Percentiles rank a stretch among this genome's conserved stretches.
phyloP scores from a whole-genome alignment of 2,888 invertebrate species.

The Diabrotica balteata region DNA sequence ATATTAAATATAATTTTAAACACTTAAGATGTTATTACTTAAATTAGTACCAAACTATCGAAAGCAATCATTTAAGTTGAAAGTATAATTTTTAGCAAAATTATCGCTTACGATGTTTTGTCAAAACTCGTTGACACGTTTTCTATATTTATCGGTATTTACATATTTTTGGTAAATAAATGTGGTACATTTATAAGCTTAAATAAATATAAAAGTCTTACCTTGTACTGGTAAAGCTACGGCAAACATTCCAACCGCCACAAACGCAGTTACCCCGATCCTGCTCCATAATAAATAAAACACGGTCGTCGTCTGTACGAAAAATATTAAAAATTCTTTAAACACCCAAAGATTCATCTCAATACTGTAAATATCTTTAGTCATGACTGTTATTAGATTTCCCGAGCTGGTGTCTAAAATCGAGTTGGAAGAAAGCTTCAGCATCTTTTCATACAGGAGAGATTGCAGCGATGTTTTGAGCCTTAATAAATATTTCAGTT shows the following conservation, averaged over 20 bases:
- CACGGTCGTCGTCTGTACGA: constrained; percentile 83
- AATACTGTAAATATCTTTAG: constrained; percentile 71
- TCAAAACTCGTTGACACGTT: too few species aligned
- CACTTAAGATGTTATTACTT: too few species aligned
- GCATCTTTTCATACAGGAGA: constrained; percentile 77
- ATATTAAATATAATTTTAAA: too few species aligned
- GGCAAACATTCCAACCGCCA: constrained; percentile 63
- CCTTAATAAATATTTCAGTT: constrained; percentile 48
- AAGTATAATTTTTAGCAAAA: too few species aligned
- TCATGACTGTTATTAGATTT: constrained; percentile 84
- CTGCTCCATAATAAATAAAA: constrained; percentile 76
- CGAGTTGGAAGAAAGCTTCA: constrained; percentile 59
- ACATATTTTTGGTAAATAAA: too few species aligned
- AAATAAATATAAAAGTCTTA: constrained; percentile 22
- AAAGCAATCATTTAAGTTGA: too few species aligned
- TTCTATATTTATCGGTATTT: too few species aligned
- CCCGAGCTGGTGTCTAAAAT: constrained; percentile 60
- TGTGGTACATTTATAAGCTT: too few species aligned
- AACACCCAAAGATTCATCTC: constrained; percentile 70
- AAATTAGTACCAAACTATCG: too few species aligned
- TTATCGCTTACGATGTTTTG: too few species aligned
- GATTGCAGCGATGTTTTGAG: constrained; percentile 77
- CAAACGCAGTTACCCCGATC: constrained; percentile 62
- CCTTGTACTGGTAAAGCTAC: constrained; percentile 53
- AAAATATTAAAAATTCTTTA: constrained; percentile 68